Conservation (phyloP, 2,888 invertebrate species). For the Psylliodes chrysocephalus region DNA sequence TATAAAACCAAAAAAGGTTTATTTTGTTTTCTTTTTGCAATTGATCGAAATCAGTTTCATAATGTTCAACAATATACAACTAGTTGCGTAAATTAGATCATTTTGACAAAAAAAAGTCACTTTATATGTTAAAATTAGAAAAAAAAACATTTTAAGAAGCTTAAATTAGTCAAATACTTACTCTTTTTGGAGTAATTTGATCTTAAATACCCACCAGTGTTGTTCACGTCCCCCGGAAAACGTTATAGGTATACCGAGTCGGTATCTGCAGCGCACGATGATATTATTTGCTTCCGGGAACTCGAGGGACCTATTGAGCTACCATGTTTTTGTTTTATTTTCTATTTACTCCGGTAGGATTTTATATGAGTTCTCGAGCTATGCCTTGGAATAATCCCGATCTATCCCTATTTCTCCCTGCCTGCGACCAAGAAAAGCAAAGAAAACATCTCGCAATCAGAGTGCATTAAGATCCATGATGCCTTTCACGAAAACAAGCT, state of each 20-base stretch:
- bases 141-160: too few relatives aligned
- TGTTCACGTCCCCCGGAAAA: neutral
- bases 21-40: too few relatives aligned
- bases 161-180: too few relatives aligned
- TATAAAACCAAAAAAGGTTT: too few relatives aligned
- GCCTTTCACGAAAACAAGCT: conserved; percentile 16
- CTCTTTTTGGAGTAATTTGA: neutral
- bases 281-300: conserved; percentile 52
- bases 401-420: conserved; percentile 35
- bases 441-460: conserved; percentile 26
- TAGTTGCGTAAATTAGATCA: too few relatives aligned
- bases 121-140: too few relatives aligned
- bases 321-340: conserved; percentile 59
- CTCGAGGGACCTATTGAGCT: conserved; percentile 56
- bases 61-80: too few relatives aligned
- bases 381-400: conserved; percentile 50
- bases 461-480: conserved; percentile 26
- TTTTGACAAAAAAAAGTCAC: too few relatives aligned
- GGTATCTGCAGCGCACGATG: conserved; percentile 27
- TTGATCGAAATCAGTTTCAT: too few relatives aligned
- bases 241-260: conserved; percentile 25
- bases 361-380: conserved; percentile 53
- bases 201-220: neutral
- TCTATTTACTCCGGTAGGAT: conserved; percentile 59
- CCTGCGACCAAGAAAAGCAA: conserved; percentile 14